A percentile compares a stretch with the other conserved stretches of the same genome.
Conservation (phyloP, 2,113 vertebrate species). For the Alaudala cheleensis region DNA sequence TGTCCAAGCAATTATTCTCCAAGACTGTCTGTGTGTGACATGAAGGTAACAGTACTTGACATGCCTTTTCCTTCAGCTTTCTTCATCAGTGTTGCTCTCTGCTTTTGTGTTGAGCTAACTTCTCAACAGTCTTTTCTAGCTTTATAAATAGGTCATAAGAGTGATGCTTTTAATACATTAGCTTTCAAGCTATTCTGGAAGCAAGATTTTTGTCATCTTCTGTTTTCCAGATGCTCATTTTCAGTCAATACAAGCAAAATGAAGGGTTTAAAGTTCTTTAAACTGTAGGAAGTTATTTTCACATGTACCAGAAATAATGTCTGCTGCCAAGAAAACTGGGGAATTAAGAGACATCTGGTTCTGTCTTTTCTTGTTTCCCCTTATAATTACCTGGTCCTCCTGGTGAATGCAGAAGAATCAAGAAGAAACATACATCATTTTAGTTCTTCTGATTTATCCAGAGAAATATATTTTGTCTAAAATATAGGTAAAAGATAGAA, state of each 20-base stretch:
- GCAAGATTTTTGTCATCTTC: not conserved
- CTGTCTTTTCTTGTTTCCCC: not conserved
- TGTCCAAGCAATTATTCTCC: not conserved
- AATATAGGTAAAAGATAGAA: not conserved
- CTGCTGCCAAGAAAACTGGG: not conserved
- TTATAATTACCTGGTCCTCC: not conserved
- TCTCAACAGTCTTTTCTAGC: not conserved
- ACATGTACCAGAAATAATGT: not conserved
- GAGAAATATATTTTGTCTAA: not conserved
- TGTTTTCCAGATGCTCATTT: not conserved
- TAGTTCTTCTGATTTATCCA: not conserved
- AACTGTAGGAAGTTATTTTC: not conserved
- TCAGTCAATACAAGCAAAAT: not conserved
- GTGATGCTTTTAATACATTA: not conserved
- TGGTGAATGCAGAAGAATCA: not conserved
- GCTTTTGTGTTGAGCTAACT: accelerated
- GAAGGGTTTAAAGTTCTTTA: not conserved
- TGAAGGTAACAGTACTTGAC: not conserved
- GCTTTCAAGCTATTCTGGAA: not conserved
- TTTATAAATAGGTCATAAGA: not conserved
- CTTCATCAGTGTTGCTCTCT: not conserved
- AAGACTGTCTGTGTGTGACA: not conserved
- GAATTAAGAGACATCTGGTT: not conserved
- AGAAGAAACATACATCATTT: not conserved
- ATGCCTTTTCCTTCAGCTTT: not conserved